Conservation (phyloP, 2,113 vertebrate genomes). For the Tragulus kanchil region DNA sequence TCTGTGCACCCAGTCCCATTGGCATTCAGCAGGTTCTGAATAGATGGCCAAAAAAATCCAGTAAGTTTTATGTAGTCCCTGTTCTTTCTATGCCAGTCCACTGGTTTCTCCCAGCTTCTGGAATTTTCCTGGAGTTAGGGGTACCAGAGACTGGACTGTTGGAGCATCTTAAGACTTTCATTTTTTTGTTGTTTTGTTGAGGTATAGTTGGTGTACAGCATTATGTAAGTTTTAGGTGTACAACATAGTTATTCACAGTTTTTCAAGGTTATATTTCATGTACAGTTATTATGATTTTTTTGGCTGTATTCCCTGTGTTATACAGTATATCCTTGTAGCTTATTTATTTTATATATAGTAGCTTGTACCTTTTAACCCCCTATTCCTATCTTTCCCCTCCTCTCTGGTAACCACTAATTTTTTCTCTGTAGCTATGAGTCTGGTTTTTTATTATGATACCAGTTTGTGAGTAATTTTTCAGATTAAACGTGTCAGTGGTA, state of each 20-base stretch:
- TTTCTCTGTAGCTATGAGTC: background rate
- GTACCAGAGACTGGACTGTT: background rate
- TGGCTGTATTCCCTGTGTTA: background rate
- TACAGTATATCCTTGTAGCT: background rate
- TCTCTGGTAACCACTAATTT: background rate
- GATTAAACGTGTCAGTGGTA: background rate
- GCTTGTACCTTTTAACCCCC: background rate
- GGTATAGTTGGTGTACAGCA: background rate
- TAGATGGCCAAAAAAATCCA: background rate
- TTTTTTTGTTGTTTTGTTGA: background rate
- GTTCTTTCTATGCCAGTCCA: background rate
- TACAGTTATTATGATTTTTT: background rate
- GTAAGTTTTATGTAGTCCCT: background rate
- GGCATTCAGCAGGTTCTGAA: background rate
- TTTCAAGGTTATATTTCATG: background rate
- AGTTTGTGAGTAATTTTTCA: background rate
- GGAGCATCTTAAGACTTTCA: background rate
- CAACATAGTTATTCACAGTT: background rate
- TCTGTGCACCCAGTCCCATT: background rate
- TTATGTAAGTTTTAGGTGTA: background rate
- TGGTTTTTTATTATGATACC: background rate
- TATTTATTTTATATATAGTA: background rate
- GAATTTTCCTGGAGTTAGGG: background rate
- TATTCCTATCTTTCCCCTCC: background rate
- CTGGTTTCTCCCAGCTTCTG: background rate